Evolutionary conservation across 1,140 invertebrate genomes (phyloP), one percentile per base, ranked within the genome.

Genomic region (Scaptodrosophila lebanonensis): DNA sequence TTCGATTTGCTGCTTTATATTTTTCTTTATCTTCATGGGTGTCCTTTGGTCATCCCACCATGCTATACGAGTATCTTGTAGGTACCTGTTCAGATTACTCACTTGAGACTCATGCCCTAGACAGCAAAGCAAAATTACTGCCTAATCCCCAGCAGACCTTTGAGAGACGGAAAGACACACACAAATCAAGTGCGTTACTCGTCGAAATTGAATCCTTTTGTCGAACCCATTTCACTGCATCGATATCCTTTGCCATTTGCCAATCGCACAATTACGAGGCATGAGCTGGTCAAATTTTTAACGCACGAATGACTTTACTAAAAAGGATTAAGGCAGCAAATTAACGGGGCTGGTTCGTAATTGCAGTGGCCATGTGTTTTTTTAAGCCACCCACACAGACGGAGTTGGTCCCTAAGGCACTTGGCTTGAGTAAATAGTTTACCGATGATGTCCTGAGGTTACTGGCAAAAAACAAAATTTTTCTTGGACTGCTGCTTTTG

Each of bases 321-420:
- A 69, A 69, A 69, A 62, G 57, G 63, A 69, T 69, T 69, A 68
- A 47, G 13, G 11, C 20, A 29, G 15, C 57, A 69, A 66, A 69
- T 62, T 66, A 69, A 66, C 61, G 49, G 40, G 47, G 35, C 45
- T 39, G 47, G 52, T 33, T 51, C 47, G 62, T 66, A 69, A 69
- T 69, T 57, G 45, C 63, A 35, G 29, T n/a, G 25, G 53, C 62
- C 51, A 36, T 32, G 36, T 62, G 40, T 66, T 75, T 68, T 69
- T 68, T 69, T 66, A 65, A 75, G 52, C 60, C 66, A 66, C 70
- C 70, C 70, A 75, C 66, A 66, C 39, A 38, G 56, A 56, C 32
- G 16, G 35, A 11, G 33, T 44, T 43, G 16, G 39, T 18, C 17
- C 11, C 27, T 27, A n/a, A n/a, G n/a, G n/a, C n/a, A n/a, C n/a